Evolutionary conservation across 2,797 vertebrate genomes (phyloP).

Genomic region (Hippoglossus hippoglossus): DNA sequence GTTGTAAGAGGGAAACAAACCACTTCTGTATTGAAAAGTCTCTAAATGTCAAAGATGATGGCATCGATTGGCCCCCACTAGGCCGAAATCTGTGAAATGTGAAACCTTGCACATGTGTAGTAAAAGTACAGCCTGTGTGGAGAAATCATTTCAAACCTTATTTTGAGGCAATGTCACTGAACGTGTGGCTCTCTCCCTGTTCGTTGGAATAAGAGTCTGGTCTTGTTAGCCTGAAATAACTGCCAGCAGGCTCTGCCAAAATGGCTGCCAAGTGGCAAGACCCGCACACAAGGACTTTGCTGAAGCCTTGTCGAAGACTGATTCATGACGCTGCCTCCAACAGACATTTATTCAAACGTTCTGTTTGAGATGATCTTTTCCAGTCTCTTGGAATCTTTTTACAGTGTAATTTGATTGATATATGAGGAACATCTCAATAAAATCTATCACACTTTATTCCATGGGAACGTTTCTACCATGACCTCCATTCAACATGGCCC

Average conservation of each 20-base stretch:
- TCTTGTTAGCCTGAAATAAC: neutral
- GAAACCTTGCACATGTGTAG: no score
- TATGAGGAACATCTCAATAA: slow-evolving; percentile 19
- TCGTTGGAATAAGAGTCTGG: neutral
- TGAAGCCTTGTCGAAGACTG: no score
- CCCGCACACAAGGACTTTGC: neutral
- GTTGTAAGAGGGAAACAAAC: no score
- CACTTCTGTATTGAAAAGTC: no score
- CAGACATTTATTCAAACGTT: slow-evolving; percentile 37
- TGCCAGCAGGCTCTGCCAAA: neutral
- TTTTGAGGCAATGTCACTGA: no score
- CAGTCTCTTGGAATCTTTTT: slow-evolving; percentile 34
- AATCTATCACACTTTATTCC: slow-evolving; percentile 36
- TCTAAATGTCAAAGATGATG: no score
- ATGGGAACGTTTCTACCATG: slow-evolving; percentile 10
- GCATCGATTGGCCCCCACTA: no score
- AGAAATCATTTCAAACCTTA: no score
- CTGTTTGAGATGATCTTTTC: slow-evolving; percentile 41
- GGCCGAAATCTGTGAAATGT: no score
- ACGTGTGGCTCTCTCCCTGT: neutral
- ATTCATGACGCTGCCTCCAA: no score
- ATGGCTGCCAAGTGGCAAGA: neutral
- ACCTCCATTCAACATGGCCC: slow-evolving; percentile 42
- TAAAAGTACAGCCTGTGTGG: no score
- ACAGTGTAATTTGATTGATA: slow-evolving; percentile 41